Base-by-base conservation (phyloP, 2,888 invertebrate species). In the Nomada fabriciana region DNA sequence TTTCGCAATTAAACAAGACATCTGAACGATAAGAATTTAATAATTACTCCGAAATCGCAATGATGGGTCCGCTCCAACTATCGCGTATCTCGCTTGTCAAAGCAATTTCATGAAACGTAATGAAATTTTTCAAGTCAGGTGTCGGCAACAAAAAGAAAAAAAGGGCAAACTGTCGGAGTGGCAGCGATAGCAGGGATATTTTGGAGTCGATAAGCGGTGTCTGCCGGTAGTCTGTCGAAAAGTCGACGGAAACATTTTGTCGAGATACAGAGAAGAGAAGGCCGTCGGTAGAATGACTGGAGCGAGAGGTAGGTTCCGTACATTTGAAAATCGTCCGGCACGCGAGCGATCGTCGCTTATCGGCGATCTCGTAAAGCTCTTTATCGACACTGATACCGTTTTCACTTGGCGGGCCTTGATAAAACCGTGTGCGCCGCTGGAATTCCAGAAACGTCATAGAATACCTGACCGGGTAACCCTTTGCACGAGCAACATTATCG, bases 261-360 rank as follows among this genome's bases (percentile, higher is more conserved):
- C 55, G 77, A 70, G 63, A 77, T 76, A 60, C 29, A 47, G 67
- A 55, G 47, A 55, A 20, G 36, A 69, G 43, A 57, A 60, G 60
- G 47, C 15, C 47, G 47, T 23, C 73, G 83, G 70, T 23, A 72
- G 59, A 29, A 55, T 47, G 68, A 36, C 18, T 20, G 18, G 61
- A 57, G 67, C 52, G 52, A 53, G 65, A 60, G 43, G 67, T 29
- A 25, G n/a, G 55, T 53, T 64, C 29, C 69, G 60, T 73, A 3
- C 77, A 70, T 72, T 64, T 55, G 77, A 77, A 82, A 77, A 70
- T 73, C 68, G 60, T 3, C 29, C 20, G 76, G 76, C 76, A 82
- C 77, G 83, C 82, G 83, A 83, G 63, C 73, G 42, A 77, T 77
- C 73, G 59, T 43, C 29, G 76, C 72, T 82, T 82, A 82, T 82